Evolutionary conservation across 2,113 vertebrate genomes (phyloP), one percentile per base, ranked within the genome.

Genomic region (Amphiprion ocellaris): DNA sequence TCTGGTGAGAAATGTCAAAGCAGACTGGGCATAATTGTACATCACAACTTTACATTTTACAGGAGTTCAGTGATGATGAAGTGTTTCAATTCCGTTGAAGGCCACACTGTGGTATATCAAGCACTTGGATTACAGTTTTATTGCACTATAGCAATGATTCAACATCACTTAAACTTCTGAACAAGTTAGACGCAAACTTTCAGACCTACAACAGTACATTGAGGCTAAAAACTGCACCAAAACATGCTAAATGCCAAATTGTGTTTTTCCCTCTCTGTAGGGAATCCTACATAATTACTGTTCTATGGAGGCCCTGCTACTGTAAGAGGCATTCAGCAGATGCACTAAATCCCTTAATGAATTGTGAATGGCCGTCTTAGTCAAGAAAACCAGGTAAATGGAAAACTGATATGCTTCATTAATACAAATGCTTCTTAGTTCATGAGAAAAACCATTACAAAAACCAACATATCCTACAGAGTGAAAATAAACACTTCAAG

Each of bases 311-410:
- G 59, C 33, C 44, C 39, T 46, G 76, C 70, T 46, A 64, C 41
- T 61, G 19, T 16, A 72, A 54, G 10, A 72, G 50, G 53, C 66
- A 15, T 74, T 75, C 50, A 37, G 65, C 11, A 4, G 68, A 78
- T 79, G 12, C 79, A 75, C 50, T 77, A 39, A 81, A 87, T 74
- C 69, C 63, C 10, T 74, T 76, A 61, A 72, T 78, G 72, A 81
- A 74, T 49, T 86, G 63, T 75, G 61, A 90, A 77, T 69, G 30
- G 24, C 74, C 16, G 2, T 68, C 68, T 86, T 17, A 50, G 24
- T 76, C 66, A 65, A 26, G 21, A 79, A 59, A 16, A 62, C 1
- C 11, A 49, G 55, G 47, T 74, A 52, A 72, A 65, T 33, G 47
- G 24, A 59, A 79, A 83, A 69, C 41, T n/a, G 53, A 70, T 49